These are phyloP conservation scores for Dromaius novaehollandiae DNA, from an alignment of 2,113 vertebrate genomes.

Conservation along the genomic window DNA sequence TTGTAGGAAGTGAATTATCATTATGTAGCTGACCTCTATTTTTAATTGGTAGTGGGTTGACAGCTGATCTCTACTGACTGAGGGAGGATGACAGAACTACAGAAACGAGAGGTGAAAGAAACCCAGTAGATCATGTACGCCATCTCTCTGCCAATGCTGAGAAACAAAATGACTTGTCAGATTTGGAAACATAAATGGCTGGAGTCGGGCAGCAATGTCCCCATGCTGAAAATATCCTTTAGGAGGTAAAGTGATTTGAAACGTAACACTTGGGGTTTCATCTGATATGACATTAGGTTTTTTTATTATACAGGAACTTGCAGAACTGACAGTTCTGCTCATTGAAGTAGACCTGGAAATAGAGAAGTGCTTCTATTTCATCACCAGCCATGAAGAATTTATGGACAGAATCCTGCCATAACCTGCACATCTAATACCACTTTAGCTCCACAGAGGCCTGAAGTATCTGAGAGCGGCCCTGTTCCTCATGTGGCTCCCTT, in stretches of 20 bases:
- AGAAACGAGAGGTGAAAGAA: neutral
- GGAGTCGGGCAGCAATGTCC: neutral
- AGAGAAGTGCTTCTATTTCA: neutral
- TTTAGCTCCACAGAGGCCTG: neutral
- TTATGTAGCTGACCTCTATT: neutral
- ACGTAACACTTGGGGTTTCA: neutral
- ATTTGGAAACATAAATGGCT: neutral
- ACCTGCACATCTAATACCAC: neutral
- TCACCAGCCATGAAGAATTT: conserved; percentile 9
- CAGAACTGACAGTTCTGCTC: conserved; percentile 19
- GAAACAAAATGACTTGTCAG: neutral
- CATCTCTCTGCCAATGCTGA: neutral
- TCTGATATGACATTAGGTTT: conserved; percentile 2
- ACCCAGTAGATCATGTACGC: neutral
- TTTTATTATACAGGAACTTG: neutral
- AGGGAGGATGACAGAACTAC: neutral
- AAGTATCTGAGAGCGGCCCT: neutral
- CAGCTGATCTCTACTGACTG: neutral
- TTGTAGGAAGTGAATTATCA: neutral
- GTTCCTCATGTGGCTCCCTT: neutral
- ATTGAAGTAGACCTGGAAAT: conserved; percentile 17
- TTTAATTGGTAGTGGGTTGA: neutral
- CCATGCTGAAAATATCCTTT: neutral
- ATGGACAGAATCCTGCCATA: neutral
- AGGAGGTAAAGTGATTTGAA: neutral